Percentiles rank a stretch among this genome's conserved stretches.
phyloP scores from a whole-genome alignment of 2,113 vertebrate genomes.

The Setophaga kirtlandii region DNA sequence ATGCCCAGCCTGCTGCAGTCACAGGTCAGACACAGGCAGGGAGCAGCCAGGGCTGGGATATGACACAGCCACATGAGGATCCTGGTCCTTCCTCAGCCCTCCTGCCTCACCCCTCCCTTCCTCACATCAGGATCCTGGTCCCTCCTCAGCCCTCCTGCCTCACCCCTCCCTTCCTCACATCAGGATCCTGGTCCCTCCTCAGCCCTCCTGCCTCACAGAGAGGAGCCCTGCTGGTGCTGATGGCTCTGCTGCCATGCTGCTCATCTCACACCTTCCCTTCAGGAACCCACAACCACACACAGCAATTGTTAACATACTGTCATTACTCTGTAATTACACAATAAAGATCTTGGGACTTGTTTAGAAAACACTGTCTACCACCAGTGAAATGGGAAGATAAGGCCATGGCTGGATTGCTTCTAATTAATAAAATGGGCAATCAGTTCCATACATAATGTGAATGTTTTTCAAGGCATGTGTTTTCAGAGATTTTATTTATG shows the following conservation, averaged over 20 bases:
- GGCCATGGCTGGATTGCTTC: neutral
- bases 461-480: neutral
- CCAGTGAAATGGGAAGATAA: neutral
- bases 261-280: neutral
- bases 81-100: neutral
- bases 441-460: accelerated
- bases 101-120: too few relatives aligned
- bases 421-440: neutral
- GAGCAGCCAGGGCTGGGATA: neutral
- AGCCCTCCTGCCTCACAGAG: accelerated
- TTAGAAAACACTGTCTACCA: neutral
- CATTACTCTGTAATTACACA: neutral
- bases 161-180: too few relatives aligned
- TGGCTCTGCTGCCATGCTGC: neutral
- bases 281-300: neutral
- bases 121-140: too few relatives aligned
- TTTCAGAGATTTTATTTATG: neutral
- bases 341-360: neutral
- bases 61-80: accelerated
- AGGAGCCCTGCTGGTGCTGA: neutral
- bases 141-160: too few relatives aligned
- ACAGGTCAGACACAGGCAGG: neutral
- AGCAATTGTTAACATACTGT: neutral
- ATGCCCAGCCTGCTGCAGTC: neutral
- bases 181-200: neutral